These are phyloP conservation scores for Trichopria drosophilae DNA, from an alignment of 2,888 invertebrate species.

Conservation along the genomic window DNA sequence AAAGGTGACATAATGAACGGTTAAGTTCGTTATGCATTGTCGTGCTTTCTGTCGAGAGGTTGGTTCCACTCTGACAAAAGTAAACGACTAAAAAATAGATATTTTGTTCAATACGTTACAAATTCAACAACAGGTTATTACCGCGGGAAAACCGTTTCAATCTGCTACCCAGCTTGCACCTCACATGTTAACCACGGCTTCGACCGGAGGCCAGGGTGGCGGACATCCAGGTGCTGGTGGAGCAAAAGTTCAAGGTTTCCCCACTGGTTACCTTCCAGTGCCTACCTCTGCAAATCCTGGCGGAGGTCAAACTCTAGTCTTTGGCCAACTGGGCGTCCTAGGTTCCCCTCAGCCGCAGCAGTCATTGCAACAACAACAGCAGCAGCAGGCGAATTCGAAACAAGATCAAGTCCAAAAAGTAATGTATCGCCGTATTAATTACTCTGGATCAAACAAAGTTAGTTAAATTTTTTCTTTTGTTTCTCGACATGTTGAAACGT, in stretches of 20 bases:
- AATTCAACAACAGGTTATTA: conserved; percentile 67
- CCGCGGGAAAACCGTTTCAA: conserved; percentile 82
- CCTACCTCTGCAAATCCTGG: conserved; percentile 74
- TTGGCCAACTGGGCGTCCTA: conserved; percentile 71
- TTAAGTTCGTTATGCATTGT: no score
- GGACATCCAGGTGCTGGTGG: conserved; percentile 51
- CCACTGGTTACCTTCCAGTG: conserved; percentile 76
- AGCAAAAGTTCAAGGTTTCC: conserved; percentile 60
- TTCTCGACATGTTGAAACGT: not conserved
- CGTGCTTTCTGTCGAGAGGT: no score
- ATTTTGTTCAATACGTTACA: not conserved
- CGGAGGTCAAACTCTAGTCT: conserved; percentile 71
- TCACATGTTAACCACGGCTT: conserved; percentile 77
- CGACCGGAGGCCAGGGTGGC: conserved; percentile 52
- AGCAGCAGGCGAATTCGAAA: conserved; percentile 52
- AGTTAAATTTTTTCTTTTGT: conserved; percentile 3
- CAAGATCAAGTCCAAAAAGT: conserved; percentile 57
- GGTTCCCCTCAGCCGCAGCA: conserved; percentile 63
- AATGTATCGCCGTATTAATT: conserved; percentile 11
- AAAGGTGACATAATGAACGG: no score
- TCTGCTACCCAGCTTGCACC: conserved; percentile 72
- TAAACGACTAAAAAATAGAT: no score
- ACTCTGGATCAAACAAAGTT: conserved; percentile 6
- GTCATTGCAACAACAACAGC: conserved; percentile 50
- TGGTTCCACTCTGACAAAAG: no score